Evolutionary conservation across 2,113 vertebrate genomes (phyloP).

Genomic region (Cynopterus brachyotis): DNA sequence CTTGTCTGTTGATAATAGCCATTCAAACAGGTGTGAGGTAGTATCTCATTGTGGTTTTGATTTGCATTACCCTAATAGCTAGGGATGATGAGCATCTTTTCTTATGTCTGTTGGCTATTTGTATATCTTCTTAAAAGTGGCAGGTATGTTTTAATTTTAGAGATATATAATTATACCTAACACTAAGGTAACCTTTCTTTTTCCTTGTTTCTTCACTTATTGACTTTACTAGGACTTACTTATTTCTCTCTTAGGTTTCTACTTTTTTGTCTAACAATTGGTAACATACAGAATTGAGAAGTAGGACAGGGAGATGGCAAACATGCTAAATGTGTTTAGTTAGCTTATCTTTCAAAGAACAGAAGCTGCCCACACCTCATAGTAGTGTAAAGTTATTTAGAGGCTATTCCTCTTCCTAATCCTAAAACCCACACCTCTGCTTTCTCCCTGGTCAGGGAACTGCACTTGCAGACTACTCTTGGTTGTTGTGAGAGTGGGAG

Average conservation of each 20-base stretch:
- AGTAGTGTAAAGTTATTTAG: background rate
- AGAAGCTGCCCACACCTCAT: background rate
- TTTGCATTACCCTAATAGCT: too few relatives aligned
- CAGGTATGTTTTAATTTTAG: background rate
- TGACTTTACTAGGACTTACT: background rate
- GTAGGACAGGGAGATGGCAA: background rate
- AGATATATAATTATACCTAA: background rate
- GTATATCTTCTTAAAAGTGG: too few relatives aligned
- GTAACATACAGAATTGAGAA: background rate
- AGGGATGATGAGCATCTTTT: too few relatives aligned
- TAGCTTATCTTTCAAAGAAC: background rate
- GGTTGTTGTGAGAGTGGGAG: accelerated
- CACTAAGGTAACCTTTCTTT: background rate
- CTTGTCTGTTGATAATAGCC: too few relatives aligned
- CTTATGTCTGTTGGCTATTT: too few relatives aligned
- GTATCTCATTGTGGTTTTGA: too few relatives aligned
- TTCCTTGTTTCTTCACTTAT: background rate
- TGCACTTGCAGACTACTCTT: too few relatives aligned
- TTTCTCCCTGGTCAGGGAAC: background rate
- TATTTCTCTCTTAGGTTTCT: background rate
- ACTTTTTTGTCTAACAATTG: too few relatives aligned
- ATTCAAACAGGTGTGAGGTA: too few relatives aligned
- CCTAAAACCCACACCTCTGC: background rate
- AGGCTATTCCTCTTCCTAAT: background rate
- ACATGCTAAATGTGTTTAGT: background rate